A percentile compares a stretch with the other conserved stretches of the same genome.
These are phyloP conservation scores for Ceratina japonica DNA, from an alignment of 1,140 invertebrate species.

Conservation along the genomic window DNA sequence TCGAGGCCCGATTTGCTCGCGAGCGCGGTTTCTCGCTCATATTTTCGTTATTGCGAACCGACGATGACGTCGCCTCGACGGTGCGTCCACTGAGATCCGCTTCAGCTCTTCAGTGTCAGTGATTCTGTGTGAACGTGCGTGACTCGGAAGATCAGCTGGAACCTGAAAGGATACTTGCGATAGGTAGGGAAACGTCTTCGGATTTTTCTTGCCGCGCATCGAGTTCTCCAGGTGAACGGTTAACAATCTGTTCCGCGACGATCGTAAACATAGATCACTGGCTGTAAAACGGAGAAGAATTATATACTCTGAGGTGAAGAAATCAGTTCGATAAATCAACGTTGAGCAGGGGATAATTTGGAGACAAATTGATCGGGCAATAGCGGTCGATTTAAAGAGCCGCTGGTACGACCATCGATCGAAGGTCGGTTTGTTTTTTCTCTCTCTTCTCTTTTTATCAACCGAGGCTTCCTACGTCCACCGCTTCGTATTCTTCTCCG, in stretches of 20 bases:
- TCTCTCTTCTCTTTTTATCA: not conserved
- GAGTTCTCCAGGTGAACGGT: not conserved
- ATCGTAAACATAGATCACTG: not conserved
- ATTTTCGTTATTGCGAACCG: not conserved
- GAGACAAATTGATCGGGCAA: not conserved
- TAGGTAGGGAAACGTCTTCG: slow-evolving; percentile 14
- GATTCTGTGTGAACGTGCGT: slow-evolving; percentile 32
- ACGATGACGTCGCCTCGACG: slow-evolving; percentile 5
- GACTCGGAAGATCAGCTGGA: slow-evolving; percentile 19
- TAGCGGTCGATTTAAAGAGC: not conserved
- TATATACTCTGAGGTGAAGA: not conserved
- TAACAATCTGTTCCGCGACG: not conserved
- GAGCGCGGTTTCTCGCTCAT: not conserved
- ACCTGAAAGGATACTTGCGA: slow-evolving; percentile 3
- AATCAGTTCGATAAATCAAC: not conserved
- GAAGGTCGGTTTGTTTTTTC: slow-evolving; percentile 6
- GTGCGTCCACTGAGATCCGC: not conserved
- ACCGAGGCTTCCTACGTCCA: slow-evolving; percentile 20
- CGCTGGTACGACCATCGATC: not conserved
- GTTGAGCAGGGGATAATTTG: not conserved
- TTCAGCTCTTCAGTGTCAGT: slow-evolving; percentile 20
- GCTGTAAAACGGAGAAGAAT: too few relatives aligned
- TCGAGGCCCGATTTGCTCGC: not conserved
- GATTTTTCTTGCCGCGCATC: not conserved
- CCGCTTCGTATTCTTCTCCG: slow-evolving; percentile 11